A percentile compares a stretch with the other conserved stretches of the same genome.
phyloP scores from a whole-genome alignment of 2,113 vertebrate species.

The Austrofundulus limnaeus region DNA sequence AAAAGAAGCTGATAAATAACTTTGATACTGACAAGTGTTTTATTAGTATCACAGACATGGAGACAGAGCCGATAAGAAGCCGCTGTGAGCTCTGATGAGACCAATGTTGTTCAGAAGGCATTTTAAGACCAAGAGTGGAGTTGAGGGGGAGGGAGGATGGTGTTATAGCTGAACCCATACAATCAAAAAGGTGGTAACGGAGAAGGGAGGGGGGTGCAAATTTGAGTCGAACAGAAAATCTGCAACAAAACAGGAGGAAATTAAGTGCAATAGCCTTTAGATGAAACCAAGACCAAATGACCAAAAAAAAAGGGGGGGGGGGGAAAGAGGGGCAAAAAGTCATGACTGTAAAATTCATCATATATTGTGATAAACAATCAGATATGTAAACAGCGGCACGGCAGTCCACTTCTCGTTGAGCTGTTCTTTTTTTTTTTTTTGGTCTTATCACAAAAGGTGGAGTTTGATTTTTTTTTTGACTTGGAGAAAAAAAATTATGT shows the following conservation, averaged over 20 bases:
- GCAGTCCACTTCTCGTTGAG: constrained; percentile 51
- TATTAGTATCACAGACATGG: constrained; percentile 82
- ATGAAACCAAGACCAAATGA: constrained; percentile 64
- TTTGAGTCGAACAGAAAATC: constrained; percentile 64
- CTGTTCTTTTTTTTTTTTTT: constrained; percentile 35
- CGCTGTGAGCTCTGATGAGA: constrained; percentile 73
- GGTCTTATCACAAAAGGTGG: constrained; percentile 33
- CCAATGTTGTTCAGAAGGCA: constrained; percentile 74
- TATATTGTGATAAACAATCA: constrained; percentile 63
- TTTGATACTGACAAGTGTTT: constrained; percentile 81
- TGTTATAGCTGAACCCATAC: constrained; percentile 62
- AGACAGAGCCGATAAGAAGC: constrained; percentile 76
- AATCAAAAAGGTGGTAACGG: constrained; percentile 19
- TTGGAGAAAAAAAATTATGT: constrained; percentile 55
- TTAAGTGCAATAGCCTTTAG: constrained; percentile 72
- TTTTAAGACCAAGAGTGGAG: constrained; percentile 66
- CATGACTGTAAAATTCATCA: constrained; percentile 48
- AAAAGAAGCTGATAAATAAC: constrained; percentile 39
- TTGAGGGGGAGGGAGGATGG: constrained; percentile 13
- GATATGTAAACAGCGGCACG: constrained; percentile 58
- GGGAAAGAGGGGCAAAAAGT: too few species aligned
- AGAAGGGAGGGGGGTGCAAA: constrained; percentile 42
- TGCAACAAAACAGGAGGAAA: constrained; percentile 55
- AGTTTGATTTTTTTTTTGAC: constrained; percentile 12
- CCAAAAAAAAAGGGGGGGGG: constrained; percentile 13